A percentile compares a stretch with the other conserved stretches of the same genome.
Conservation (phyloP, 2,888 invertebrate species). For the Capitulum mitella region DNA sequence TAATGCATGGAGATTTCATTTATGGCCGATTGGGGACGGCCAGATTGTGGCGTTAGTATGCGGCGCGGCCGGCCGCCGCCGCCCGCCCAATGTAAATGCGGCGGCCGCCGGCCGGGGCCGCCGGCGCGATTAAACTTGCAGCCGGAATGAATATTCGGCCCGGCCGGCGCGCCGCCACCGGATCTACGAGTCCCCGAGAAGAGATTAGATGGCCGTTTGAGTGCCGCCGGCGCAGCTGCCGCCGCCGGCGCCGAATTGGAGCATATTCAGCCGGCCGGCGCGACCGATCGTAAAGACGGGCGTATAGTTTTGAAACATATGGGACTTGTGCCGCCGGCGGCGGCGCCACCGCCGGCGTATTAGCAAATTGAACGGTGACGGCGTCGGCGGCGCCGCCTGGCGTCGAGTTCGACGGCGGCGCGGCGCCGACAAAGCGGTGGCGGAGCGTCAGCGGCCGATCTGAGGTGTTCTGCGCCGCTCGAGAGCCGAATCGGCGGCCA, state of each 20-base stretch:
- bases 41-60: conserved; percentile 20
- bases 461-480: not conserved
- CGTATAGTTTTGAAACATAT: conserved; percentile 22
- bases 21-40: conserved; percentile 12
- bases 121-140: conserved; percentile 20
- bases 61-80: not conserved
- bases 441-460: no score
- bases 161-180: not conserved
- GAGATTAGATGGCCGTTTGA: conserved; percentile 12
- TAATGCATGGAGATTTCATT: conserved; percentile 25
- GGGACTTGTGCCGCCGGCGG: no score
- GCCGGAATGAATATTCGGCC: conserved; percentile 16
- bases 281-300: conserved; percentile 2
- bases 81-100: not conserved
- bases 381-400: not conserved
- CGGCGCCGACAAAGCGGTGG: not conserved
- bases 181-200: conserved; percentile 11
- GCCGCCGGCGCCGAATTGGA: not conserved
- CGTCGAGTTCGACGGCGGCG: not conserved
- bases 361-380: conserved; percentile 11
- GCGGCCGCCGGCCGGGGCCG: not conserved
- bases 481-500: no score
- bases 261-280: not conserved
- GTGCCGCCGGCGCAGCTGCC: conserved; percentile 16
- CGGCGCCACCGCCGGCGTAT: not conserved